A percentile compares a stretch with the other conserved stretches of the same genome.
Conservation (phyloP, 2,888 invertebrate genomes). For the Sicus ferrugineus region DNA sequence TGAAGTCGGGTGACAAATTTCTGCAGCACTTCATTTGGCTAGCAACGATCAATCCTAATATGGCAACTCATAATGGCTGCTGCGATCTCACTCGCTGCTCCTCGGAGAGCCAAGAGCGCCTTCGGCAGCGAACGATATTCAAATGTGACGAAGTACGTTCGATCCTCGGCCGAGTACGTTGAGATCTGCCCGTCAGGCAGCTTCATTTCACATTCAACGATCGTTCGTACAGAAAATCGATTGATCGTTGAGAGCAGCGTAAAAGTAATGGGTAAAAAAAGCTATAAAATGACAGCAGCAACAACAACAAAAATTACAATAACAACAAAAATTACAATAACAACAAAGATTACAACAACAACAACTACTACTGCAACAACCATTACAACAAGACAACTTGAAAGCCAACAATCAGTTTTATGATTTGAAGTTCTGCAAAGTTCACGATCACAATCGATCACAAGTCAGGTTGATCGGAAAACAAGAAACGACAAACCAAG, state of each 20-base stretch:
- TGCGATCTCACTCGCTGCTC: background rate
- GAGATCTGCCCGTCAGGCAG: background rate
- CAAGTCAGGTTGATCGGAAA: slow-evolving; percentile 1
- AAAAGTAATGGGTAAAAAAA: background rate
- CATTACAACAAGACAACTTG: background rate
- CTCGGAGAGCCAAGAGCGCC: background rate
- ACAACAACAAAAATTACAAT: background rate
- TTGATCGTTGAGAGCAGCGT: slow-evolving; percentile 2
- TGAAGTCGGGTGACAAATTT: slow-evolving; percentile 28
- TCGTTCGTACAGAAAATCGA: slow-evolving; percentile 23
- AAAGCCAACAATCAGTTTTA: background rate
- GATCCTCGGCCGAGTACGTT: background rate
- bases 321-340: background rate
- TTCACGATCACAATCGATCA: slow-evolving; percentile 28
- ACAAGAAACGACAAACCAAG: background rate
- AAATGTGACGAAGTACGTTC: slow-evolving; percentile 30
- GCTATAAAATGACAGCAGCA: background rate
- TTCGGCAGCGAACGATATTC: slow-evolving; percentile 11
- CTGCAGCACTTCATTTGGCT: slow-evolving; percentile 18
- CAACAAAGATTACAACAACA: background rate
- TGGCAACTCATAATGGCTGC: slow-evolving; percentile 13
- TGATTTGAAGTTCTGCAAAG: slow-evolving; percentile 18
- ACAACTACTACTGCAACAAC: background rate
- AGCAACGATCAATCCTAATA: slow-evolving; percentile 22
- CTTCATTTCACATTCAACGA: slow-evolving; percentile 30